These are phyloP conservation scores for Pipistrellus nathusii DNA, from an alignment of 2,797 vertebrate genomes.

Conservation along the genomic window DNA sequence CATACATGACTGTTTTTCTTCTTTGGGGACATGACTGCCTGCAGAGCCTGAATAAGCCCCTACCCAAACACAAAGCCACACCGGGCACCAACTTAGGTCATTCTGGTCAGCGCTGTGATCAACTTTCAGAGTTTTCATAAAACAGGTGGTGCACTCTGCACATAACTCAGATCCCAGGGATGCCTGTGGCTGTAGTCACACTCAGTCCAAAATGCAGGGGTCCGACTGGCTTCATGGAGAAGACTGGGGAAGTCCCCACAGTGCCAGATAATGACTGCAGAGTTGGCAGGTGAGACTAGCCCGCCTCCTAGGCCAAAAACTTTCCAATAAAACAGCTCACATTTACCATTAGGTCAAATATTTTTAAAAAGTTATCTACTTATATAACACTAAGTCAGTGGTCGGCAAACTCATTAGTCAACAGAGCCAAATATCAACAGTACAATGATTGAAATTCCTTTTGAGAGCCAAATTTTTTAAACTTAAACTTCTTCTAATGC, in stretches of 20 bases:
- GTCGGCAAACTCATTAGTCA: no score
- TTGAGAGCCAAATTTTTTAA: no score
- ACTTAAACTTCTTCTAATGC: no score
- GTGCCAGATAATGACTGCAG: neutral
- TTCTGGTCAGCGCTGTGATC: conserved; percentile 27
- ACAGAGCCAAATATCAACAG: no score
- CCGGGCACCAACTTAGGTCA: neutral
- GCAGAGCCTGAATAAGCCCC: neutral
- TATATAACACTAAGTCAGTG: neutral
- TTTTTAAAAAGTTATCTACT: neutral
- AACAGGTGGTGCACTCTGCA: conserved; percentile 7
- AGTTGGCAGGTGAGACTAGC: neutral
- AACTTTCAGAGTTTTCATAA: conserved; percentile 56
- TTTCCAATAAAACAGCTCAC: neutral
- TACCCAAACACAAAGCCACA: conserved; percentile 48
- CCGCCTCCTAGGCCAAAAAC: neutral
- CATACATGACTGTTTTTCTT: conserved; percentile 43
- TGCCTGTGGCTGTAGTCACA: neutral
- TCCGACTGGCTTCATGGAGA: neutral
- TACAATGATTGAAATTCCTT: no score
- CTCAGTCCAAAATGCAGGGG: neutral
- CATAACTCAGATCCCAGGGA: neutral
- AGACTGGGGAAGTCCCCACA: neutral
- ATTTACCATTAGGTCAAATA: neutral
- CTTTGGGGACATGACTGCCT: conserved; percentile 41